Conservation (phyloP, 1,140 invertebrate genomes). For the Ostrea denselamellosa region DNA sequence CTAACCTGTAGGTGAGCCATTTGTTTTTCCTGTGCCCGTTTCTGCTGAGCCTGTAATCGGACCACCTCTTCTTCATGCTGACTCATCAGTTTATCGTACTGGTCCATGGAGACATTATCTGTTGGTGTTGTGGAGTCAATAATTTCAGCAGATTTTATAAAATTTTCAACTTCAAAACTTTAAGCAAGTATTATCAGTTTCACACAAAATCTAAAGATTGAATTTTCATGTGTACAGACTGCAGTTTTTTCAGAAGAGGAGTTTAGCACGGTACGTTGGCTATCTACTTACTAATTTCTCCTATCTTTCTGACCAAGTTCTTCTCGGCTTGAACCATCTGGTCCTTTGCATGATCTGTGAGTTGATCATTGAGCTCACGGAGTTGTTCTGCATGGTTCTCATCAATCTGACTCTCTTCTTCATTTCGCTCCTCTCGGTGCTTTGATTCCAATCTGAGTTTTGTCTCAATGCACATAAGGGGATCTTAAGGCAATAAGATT, state of each 20-base stretch:
- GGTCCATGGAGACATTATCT: slow-evolving; percentile 15
- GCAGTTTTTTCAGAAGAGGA: too few species aligned
- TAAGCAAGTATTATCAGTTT: too few species aligned
- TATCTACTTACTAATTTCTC: slow-evolving; percentile 60
- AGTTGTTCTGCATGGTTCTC: slow-evolving; percentile 68
- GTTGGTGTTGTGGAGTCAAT: not conserved
- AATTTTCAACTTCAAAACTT: too few species aligned
- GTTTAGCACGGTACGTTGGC: too few species aligned
- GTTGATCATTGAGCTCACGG: slow-evolving; percentile 56
- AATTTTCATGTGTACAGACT: too few species aligned
- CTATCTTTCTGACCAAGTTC: slow-evolving; percentile 63
- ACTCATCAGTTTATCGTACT: slow-evolving; percentile 62
- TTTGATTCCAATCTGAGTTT: slow-evolving; percentile 67
- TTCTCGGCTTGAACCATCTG: slow-evolving; percentile 63
- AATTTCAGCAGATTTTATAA: not conserved
- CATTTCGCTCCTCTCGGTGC: slow-evolving; percentile 66
- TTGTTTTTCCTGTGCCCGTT: slow-evolving; percentile 61
- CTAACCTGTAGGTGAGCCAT: slow-evolving; percentile 66
- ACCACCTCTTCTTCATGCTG: slow-evolving; percentile 65
- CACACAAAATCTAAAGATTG: too few species aligned
- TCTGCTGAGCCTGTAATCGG: slow-evolving; percentile 59
- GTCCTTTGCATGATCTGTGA: slow-evolving; percentile 60
- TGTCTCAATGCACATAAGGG: slow-evolving; percentile 64
- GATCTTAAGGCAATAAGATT: slow-evolving; percentile 62
- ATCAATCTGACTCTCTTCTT: slow-evolving; percentile 73